Evolutionary conservation across 2,797 vertebrate genomes (phyloP), one percentile per base, ranked within the genome.

Genomic region (Clarias pachynema): DNA sequence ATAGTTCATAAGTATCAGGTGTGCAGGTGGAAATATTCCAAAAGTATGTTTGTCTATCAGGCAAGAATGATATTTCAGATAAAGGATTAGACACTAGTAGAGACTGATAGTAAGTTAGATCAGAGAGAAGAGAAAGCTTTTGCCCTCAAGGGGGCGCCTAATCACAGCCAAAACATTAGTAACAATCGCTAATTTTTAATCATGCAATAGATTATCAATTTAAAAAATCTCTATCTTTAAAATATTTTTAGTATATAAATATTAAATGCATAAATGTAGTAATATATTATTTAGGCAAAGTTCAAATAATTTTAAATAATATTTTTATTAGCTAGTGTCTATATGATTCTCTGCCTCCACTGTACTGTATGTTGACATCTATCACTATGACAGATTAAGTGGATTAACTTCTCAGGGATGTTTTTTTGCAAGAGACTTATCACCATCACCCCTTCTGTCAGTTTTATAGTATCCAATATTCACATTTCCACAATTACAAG

Each of bases 261-360:
- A 34, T 34, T 16, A 9, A 68, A 0, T 18, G 29, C 9, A 37
- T 69, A 22, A 1, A 22, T 37, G 0, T 37, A 69, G 9, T 22
- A 69, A 6, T 31, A 31, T 31, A 66, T 69, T 8, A 37, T 18
- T 68, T 66, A 31, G 31, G 20, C 31, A 34, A 34, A 37, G 18
- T 69, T 69, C 34, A 70, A 37, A 40, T 12, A 37, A 37, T 69
- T 69, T 72, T 44, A 49, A 72, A 72, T 72, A 72, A 4, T 72
- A 70, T 70, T 70, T 70, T 40, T 24, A 12, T 2, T 9, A 18
- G 34, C 31, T 20, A 68, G 22, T 44, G 22, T 44, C 22, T n/a
- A 5, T n/a, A 14, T 44, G 69, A 8, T 66, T 69, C 44, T 56
- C 15, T 74, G 72, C 15, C 49, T 74, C 29, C 0, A 34, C 34